Percentiles rank a stretch among this genome's conserved stretches.
Evolutionary conservation across 2,113 vertebrate species (phyloP).

Genomic region (Mesocricetus auratus): DNA sequence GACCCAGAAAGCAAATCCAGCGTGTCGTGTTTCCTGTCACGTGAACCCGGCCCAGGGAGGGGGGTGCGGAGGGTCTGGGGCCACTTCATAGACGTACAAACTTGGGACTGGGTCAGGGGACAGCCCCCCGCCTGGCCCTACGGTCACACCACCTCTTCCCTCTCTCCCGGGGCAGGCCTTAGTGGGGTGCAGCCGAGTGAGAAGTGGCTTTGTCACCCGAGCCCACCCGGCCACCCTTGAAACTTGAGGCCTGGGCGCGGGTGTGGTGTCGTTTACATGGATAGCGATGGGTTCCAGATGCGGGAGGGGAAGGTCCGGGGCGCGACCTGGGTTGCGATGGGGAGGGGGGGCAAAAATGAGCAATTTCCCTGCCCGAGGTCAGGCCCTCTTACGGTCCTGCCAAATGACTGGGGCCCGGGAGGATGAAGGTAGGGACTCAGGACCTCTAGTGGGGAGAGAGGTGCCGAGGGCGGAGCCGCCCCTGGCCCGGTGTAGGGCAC

Average conservation of each 20-base stretch:
- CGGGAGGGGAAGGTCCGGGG: slow-evolving; percentile 52
- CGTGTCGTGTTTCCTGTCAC: slow-evolving; percentile 83
- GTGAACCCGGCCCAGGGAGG: slow-evolving; percentile 57
- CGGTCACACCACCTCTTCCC: neutral
- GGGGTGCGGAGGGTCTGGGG: slow-evolving; percentile 58
- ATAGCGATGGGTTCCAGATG: slow-evolving; percentile 78
- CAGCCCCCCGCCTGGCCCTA: neutral
- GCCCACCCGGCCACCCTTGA: slow-evolving; percentile 59
- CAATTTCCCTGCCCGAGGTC: neutral
- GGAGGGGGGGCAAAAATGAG: neutral
- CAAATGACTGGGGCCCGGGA: too few relatives aligned
- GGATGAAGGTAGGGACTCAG: neutral
- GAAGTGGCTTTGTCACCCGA: slow-evolving; percentile 68
- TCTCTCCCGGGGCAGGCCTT: neutral
- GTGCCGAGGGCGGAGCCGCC: slow-evolving; percentile 18
- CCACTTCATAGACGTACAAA: neutral
- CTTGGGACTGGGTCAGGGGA: neutral
- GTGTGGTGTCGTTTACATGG: slow-evolving; percentile 78
- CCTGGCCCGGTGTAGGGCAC: neutral
- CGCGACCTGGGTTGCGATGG: slow-evolving; percentile 42
- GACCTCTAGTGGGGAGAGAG: neutral
- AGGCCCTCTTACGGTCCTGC: neutral
- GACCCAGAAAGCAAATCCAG: slow-evolving; percentile 82
- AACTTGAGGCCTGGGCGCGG: slow-evolving; percentile 65
- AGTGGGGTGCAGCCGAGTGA: neutral